Base-by-base conservation (phyloP, 2,888 invertebrate genomes). In the Perizoma affinitatum region DNA sequence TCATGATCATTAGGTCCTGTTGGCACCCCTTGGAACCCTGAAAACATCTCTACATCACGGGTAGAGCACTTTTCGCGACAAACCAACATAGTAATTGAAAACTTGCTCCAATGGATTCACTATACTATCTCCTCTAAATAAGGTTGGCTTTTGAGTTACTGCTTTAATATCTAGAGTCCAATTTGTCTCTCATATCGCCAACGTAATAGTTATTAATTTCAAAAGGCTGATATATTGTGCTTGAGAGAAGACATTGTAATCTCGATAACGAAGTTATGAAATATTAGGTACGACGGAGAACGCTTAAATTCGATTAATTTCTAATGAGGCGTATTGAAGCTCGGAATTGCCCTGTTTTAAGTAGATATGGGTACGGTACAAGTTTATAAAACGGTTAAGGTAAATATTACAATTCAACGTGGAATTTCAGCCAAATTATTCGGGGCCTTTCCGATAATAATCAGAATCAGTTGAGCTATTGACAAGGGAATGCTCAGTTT, bases 191-290 rank as follows among this genome's bases (percentile, higher is more conserved):
- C 38, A 35, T 52, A 61, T 55, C 55, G 52, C 46, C 41, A 48
- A 52, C 45, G 22, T 42, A 53, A 56, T 56, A 55, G 60, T 56
- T 61, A 61, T 57, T 61, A 57, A 57, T 38, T 57, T 54, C 49
- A 7, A 57, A 57, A 61, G 53, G 33, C 53, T 57, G 53, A 61
- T 61, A 42, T 54, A 61, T 61, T 45, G 53, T 45, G 7, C 48
- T 53, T 34, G 52, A 44, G 47, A 55, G 47, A 53, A 48, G 42
- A 52, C 10, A 11, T 10, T 59, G 33, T 52, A 54, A 45, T 50
- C 35, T 38, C 51, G 47, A 44, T 48, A 61, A 44, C 35, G 51
- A 33, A 34, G 33, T 46, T 46, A 34, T 46, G 46, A 46, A 46
- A 22, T 44, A 44, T 5, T 44, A n/a, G 11, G 5, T 22, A 42